Evolutionary conservation across 2,113 vertebrate species (phyloP), one percentile per base, ranked within the genome.

Genomic region (Notiomystis cincta): DNA sequence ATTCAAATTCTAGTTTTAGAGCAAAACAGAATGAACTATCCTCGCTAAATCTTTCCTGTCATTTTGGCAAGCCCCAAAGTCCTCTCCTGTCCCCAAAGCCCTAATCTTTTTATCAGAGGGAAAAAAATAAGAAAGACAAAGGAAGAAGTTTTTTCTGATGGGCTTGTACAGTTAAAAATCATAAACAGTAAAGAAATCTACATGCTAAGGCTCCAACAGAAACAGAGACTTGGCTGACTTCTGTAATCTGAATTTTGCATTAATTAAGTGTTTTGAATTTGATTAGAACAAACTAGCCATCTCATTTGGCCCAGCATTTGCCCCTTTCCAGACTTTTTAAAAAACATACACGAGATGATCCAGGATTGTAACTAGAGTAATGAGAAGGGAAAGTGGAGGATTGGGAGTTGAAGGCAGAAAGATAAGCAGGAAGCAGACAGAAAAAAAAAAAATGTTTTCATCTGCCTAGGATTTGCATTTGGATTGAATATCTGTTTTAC

Each of bases 151-250:
- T 90, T 92, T 95, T 91, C 67, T 90, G 82, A 94, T 89, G 53
- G 67, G 13, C 28, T 80, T 82, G 31, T 85, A 79, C 23, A 5
- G 90, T 78, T 93, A 75, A 94, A 96, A 92, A 90, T 92, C 64
- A 94, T 80, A 94, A 89, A 87, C 69, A 92, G 54, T 92, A 91
- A 86, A 92, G 79, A 97, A 95, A 88, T 90, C 85, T 80, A 60
- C 11, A 9, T 42, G 37, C 28, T 86, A 62, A 88, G 31, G 71
- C 92, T 96, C 96, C 96, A 97, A 97, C 67, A 96, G 93, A 96
- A 97, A 96, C 82, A 97, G 64, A 96, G 88, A 95, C 54, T 96
- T 96, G 95, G 95, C 95, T 96, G 82, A 96, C 90, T 95, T 90
- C 44, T 51, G 67, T 73, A 93, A 93, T 89, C 54, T 95, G 90